Evolutionary conservation across 2,113 vertebrate genomes (phyloP), one percentile per base, ranked within the genome.

Genomic region (Willisornis vidua): DNA sequence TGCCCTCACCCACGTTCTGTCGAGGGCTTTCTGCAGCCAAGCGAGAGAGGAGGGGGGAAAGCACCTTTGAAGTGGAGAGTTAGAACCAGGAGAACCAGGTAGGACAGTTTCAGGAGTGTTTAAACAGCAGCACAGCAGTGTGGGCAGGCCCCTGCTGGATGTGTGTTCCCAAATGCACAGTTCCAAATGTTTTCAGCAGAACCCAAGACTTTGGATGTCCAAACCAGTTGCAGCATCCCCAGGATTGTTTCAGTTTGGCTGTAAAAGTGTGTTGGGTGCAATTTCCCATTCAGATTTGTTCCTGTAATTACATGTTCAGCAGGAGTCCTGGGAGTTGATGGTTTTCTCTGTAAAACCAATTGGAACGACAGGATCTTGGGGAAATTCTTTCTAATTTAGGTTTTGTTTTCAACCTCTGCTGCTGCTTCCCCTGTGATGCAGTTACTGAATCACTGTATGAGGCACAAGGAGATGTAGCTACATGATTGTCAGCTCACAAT

Each of bases 21-120:
- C 0, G 0, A 90, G 90, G 90, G 78, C 59, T 81, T 68, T 84
- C 78, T 71, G 35, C 88, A 81, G 90, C 79, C 85, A 89, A 90
- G 74, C 22, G 83, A 84, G 77, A 67, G 49, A 85, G 70, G 70
- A 8, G 57, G 61, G 19, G 6, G 6, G 28, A 49, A 92, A 72
- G 59, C 39, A n/a, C 76, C 90, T 96, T 90, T 95, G 88, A 95
- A 96, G 51, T 86, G 83, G 90, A 78, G 73, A 90, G 51, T 35
- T 20, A 63, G 90, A 88, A 74, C 48, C 85, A 75, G 90, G 83
- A 71, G 88, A 29, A 93, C 55, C 75, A 41, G 19, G 93, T 81
- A n/a, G 82, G 80, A 55, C 95, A 85, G 85, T 96, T 91, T 87
- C 87, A 93, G 92, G 43, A 85, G 57, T 39, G 28, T 78, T 94